Base-by-base conservation (phyloP, 2,113 vertebrate genomes). In the Epinephelus lanceolatus region DNA sequence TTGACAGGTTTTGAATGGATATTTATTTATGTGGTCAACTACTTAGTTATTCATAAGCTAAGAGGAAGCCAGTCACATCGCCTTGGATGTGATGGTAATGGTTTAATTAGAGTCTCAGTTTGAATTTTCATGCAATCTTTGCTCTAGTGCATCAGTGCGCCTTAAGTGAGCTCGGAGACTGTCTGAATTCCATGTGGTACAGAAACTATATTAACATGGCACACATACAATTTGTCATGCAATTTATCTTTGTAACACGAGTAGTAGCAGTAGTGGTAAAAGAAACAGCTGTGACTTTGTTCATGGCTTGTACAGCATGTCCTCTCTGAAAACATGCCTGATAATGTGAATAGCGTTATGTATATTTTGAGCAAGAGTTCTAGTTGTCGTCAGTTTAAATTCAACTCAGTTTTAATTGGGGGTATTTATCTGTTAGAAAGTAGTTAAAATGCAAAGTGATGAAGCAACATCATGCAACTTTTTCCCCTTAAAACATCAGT, bases 1-100 rank as follows among this genome's bases (percentile, higher is more conserved):
- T 72, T 86, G 81, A 83, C 47, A 56, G 27, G 23, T 71, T 73
- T 52, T 62, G 5, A 82, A 75, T 67, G 47, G 52, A 68, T 56
- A 19, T 65, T 19, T 68, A 59, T 57, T 61, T 45, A 65, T 70
- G 73, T 52, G 3, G 25, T 78, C 2, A 65, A 45, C 27, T 59
- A 5, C 68, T 69, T 56, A 69, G 47, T 40, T 37, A 30, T 52
- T 72, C 13, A 37, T 8, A 33, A 65, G 13, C 19, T 67, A 27
- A 66, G 67, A 40, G 47, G 30, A 81, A 73, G 15, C 19, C 57
- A 25, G 60, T 71, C 13, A 49, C 10, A 13, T 33, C 19, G 11
- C 56, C 63, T 42, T 25, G 42, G 10, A 37, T 52, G 33, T 56
- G 23, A 40, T 49, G 45, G 33, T 59, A 33, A 37, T 21, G 25